Evolutionary conservation across 2,888 invertebrate genomes (phyloP), one percentile per base, ranked within the genome.

Genomic region (Meandrusa payeni): DNA sequence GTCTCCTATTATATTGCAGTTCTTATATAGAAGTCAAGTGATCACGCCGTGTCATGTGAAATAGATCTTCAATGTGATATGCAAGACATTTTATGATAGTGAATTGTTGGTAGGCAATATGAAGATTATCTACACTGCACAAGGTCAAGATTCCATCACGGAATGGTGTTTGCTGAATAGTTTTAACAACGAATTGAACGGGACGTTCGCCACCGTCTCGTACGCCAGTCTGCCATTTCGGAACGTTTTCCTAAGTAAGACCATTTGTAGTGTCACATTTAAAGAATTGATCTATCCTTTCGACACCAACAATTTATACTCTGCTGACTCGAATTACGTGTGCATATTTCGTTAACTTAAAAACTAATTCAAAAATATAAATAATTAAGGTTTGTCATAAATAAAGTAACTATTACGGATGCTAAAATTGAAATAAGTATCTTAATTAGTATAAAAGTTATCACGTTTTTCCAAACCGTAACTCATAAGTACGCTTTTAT

Each of bases 101-200:
- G 32, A 24, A 17, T 12, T 13, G 28, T 5, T 24, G 3, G 24
- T n/a, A 26, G 2, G 4, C 13, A 31, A 29, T 9, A 42, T 42
- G 42, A 36, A 42, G 17, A 36, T 42, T 11, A 29, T 29, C 7
- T 42, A 36, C 36, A 24, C 24, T 2, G 36, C 42, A 1, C 36
- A 31, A 17, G 36, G 42, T 3, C 36, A 36, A n/a, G 42, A 36
- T 5, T 36, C 36, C 1, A 36, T 42, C 13, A 36, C 42, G 3
- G 29, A 42, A 23, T 42, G 42, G 42, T 42, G 42, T 29, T 29
- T 36, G 17, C 17, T 42, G 24, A 42, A 36, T 7, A 42, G 29
- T 10, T 20, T 23, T 2, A 23, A 10, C 17, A 24, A 10, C 9
- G 36, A 36, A 5, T 2, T 23, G 36, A 7, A 19, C 20, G 19